A percentile compares a stretch with the other conserved stretches of the same genome.
phyloP scores from a whole-genome alignment of 2,797 vertebrate genomes.

The Nothura maculosa region DNA sequence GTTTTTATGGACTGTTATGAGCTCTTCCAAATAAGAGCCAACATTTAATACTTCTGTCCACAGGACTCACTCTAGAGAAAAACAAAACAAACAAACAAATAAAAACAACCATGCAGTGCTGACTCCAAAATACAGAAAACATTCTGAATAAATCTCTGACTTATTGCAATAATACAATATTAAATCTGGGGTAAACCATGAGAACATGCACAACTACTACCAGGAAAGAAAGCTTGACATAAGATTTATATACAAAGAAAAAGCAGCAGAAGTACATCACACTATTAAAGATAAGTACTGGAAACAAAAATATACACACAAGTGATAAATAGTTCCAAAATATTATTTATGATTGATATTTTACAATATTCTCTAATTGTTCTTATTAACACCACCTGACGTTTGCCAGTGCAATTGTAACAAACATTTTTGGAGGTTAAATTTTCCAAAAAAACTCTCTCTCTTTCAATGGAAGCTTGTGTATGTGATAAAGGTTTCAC shows the following conservation, averaged over 20 bases:
- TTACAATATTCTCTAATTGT: not conserved
- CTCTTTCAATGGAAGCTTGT: not conserved
- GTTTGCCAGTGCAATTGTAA: not conserved
- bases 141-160: not conserved
- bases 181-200: not conserved
- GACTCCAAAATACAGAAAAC: not conserved
- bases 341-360: not conserved
- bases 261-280: not conserved
- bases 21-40: not conserved
- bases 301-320: not conserved
- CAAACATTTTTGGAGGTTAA: not conserved
- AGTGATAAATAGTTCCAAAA: not conserved
- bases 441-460: not conserved
- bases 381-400: not conserved
- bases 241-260: not conserved
- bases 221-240: not conserved
- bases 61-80: not conserved
- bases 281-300: not conserved
- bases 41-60: not conserved
- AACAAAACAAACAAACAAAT: not conserved
- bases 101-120: not conserved
- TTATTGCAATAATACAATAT: accelerated
- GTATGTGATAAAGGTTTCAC: not conserved
- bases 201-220: not conserved
- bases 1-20: not conserved